These are phyloP conservation scores for Phymastichus coffea DNA, from an alignment of 1,140 invertebrate species.

Conservation along the genomic window DNA sequence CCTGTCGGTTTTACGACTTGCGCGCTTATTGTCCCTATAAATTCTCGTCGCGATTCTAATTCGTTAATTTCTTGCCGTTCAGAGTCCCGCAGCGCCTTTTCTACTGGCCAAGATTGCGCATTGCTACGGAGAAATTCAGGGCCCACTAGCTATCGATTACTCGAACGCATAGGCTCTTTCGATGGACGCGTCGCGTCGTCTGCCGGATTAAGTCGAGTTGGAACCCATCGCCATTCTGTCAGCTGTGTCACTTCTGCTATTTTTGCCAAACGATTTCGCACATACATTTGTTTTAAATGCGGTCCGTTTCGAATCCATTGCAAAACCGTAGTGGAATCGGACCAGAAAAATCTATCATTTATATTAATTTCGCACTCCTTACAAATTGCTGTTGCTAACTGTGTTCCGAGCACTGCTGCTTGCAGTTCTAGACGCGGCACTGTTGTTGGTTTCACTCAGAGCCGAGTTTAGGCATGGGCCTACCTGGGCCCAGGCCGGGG, in stretches of 20 bases:
- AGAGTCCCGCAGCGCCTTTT: background rate
- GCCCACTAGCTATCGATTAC: background rate
- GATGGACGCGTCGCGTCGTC: background rate
- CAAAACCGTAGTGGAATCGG: background rate
- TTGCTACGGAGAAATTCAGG: background rate
- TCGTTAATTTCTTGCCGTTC: too few relatives aligned
- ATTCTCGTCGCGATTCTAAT: too few relatives aligned
- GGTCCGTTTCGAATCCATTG: background rate
- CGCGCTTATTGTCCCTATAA: too few relatives aligned
- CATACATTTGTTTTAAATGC: background rate
- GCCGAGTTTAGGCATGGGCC: too few relatives aligned
- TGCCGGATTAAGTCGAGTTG: background rate
- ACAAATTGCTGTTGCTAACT: background rate
- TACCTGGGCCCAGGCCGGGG: too few relatives aligned
- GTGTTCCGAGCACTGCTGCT: background rate
- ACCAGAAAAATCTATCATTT: background rate
- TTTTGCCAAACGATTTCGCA: background rate
- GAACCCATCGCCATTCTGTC: slow-evolving; percentile 12
- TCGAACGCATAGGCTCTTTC: background rate
- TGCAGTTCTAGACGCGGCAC: background rate
- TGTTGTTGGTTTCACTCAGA: too few relatives aligned
- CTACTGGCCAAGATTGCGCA: background rate
- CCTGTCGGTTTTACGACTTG: too few relatives aligned
- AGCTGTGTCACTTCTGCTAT: background rate
- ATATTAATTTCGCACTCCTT: background rate